Conservation (phyloP, 2,797 vertebrate species). For the Hippoglossus hippoglossus region DNA sequence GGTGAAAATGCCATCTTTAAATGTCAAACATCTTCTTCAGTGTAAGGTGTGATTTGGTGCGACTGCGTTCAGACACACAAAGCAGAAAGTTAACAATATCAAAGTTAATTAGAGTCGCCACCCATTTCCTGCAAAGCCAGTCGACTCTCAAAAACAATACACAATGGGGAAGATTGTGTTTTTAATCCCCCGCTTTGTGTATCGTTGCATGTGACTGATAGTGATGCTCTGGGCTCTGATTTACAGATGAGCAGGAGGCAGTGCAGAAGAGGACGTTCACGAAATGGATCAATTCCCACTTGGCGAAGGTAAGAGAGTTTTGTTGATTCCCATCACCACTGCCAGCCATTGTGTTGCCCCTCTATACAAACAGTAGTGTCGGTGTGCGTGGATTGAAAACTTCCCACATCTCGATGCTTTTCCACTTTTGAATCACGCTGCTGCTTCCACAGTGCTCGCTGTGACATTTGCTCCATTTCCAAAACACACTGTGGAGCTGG, state of each 20-base stretch:
- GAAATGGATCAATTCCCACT: slow-evolving; percentile 99
- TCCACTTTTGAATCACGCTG: slow-evolving; percentile 25
- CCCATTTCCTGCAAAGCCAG: slow-evolving; percentile 33
- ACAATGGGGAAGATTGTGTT: slow-evolving; percentile 67
- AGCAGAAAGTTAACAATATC: slow-evolving; percentile 43
- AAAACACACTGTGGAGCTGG: slow-evolving; percentile 47
- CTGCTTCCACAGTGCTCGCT: slow-evolving; percentile 21
- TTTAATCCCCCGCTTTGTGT: slow-evolving; percentile 65
- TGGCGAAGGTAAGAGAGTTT: slow-evolving; percentile 91
- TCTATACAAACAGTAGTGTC: slow-evolving; percentile 43
- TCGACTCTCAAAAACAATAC: slow-evolving; percentile 54
- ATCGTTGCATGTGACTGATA: slow-evolving; percentile 57
- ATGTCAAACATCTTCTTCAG: slow-evolving; percentile 66
- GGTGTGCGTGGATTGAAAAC: slow-evolving; percentile 52
- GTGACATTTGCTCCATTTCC: slow-evolving; percentile 61
- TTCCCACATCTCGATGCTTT: slow-evolving; percentile 34
- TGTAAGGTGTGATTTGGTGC: slow-evolving; percentile 41
- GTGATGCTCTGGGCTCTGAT: slow-evolving; percentile 72
- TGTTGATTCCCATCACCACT: slow-evolving; percentile 49
- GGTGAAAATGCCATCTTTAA: slow-evolving; percentile 72
- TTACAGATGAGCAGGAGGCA: slow-evolving; percentile 96
- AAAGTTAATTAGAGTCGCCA: slow-evolving; percentile 55
- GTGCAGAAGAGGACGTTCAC: slow-evolving; percentile 99
- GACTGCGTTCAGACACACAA: slow-evolving; percentile 44
- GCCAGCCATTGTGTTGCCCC: slow-evolving; percentile 65